Conservation (phyloP, 2,797 vertebrate genomes). For the Emys orbicularis region DNA sequence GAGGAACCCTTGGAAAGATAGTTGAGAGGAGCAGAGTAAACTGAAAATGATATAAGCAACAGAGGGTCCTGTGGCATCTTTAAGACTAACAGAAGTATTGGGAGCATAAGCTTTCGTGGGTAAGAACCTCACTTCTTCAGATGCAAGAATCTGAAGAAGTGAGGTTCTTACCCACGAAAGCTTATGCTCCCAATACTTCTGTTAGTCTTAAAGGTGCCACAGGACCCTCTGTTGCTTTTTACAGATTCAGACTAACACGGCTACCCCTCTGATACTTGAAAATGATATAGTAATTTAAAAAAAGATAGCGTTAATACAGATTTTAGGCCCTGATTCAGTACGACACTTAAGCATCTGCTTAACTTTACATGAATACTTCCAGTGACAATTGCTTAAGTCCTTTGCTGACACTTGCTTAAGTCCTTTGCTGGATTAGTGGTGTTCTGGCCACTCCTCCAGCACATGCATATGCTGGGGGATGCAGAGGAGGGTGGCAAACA, state of each 20-base stretch:
- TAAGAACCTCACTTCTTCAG: too few species aligned
- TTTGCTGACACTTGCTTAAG: neutral
- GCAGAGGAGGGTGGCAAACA: neutral
- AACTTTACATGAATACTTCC: neutral
- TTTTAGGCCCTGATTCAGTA: neutral
- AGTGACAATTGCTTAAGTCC: neutral
- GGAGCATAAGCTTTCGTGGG: too few species aligned
- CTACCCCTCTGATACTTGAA: neutral
- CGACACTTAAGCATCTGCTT: fast-evolving
- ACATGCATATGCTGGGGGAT: neutral
- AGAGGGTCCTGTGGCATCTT: too few species aligned
- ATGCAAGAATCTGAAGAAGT: too few species aligned
- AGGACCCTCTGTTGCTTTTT: too few species aligned
- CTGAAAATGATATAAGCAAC: neutral
- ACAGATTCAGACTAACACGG: too few species aligned
- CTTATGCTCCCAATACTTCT: too few species aligned
- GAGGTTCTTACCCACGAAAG: too few species aligned
- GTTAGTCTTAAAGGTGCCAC: too few species aligned
- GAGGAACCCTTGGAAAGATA: neutral
- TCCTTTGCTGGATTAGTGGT: neutral
- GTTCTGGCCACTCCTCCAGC: neutral
- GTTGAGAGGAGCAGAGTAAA: fast-evolving
- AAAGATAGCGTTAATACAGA: neutral
- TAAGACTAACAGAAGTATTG: too few species aligned
- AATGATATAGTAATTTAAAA: fast-evolving